Conservation (phyloP, 2,797 vertebrate species). For the Pangasius sanitwongsei region DNA sequence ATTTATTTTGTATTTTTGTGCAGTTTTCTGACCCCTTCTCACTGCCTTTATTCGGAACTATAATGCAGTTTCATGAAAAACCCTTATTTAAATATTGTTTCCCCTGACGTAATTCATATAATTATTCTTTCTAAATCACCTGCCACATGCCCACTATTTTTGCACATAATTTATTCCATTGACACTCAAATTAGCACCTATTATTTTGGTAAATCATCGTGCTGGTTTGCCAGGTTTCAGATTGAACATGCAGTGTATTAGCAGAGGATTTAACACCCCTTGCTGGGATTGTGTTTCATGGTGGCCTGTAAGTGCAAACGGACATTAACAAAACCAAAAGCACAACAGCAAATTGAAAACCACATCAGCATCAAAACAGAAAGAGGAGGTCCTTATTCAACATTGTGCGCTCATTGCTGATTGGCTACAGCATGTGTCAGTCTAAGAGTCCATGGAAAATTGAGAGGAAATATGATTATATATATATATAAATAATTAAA, state of each 20-base stretch:
- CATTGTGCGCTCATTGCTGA: background rate
- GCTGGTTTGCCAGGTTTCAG: background rate
- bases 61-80: background rate
- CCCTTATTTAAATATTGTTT: background rate
- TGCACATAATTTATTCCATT: background rate
- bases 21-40: background rate
- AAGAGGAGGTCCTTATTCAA: background rate
- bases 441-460: background rate
- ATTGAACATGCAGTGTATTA: background rate
- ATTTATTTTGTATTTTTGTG: background rate
- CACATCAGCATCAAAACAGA: background rate
- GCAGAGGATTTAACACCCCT: background rate
- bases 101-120: background rate
- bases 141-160: background rate
- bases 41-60: background rate
- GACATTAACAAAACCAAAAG: background rate
- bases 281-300: background rate
- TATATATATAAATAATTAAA: too few species aligned
- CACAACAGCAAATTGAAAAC: background rate
- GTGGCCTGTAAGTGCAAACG: background rate
- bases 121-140: background rate
- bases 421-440: background rate
- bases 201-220: background rate
- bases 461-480: too few species aligned
- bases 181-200: background rate